Conservation (phyloP, 2,797 vertebrate species). For the Harpagifer antarcticus region DNA sequence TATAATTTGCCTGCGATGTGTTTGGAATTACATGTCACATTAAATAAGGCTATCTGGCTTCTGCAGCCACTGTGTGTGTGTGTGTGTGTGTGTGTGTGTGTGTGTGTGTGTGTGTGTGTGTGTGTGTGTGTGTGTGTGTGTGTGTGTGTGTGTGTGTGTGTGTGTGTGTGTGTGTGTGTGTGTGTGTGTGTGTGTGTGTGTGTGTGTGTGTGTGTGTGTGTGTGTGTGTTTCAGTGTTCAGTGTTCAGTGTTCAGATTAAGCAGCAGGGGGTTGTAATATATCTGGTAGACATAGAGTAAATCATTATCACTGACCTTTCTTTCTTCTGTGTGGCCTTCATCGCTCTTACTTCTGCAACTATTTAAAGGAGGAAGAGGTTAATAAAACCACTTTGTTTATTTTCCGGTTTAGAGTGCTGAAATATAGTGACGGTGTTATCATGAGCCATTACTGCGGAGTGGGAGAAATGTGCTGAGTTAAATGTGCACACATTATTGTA, state of each 20-base stretch:
- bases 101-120: slow-evolving; percentile 22
- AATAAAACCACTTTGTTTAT: slow-evolving; percentile 8
- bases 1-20: slow-evolving; percentile 63
- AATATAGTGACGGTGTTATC: slow-evolving; percentile 7
- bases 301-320: slow-evolving; percentile 44
- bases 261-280: slow-evolving; percentile 27
- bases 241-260: slow-evolving; percentile 34
- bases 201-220: too few species aligned
- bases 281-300: slow-evolving; percentile 35
- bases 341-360: slow-evolving; percentile 78
- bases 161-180: too few species aligned
- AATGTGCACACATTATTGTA: slow-evolving; percentile 20
- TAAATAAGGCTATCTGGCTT: slow-evolving; percentile 64
- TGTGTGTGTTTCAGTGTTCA: too few species aligned
- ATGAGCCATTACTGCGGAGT: slow-evolving; percentile 12
- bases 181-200: slow-evolving; percentile 16
- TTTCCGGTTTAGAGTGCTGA: neutral
- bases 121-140: slow-evolving; percentile 3
- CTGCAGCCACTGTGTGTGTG: slow-evolving; percentile 41
- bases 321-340: slow-evolving; percentile 30
- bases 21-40: slow-evolving; percentile 74
- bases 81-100: slow-evolving; percentile 10
- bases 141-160: slow-evolving; percentile 9
- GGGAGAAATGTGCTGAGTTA: slow-evolving; percentile 30
- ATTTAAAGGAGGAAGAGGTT: slow-evolving; percentile 73